These are phyloP conservation scores for Cynodonichthys magdalenae DNA, from an alignment of 2,797 vertebrate species.

Conservation along the genomic window DNA sequence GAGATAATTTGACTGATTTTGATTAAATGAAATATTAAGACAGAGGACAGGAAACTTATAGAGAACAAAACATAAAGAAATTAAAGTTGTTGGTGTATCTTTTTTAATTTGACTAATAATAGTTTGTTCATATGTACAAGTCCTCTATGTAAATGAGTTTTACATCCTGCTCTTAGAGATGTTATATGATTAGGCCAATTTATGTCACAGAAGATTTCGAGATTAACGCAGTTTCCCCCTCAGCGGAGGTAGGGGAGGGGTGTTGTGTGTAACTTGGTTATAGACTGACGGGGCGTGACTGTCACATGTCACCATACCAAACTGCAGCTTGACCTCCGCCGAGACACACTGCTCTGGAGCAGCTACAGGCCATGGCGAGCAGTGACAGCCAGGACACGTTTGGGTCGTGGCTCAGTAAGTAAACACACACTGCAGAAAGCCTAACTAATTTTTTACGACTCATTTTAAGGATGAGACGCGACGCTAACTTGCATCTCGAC, in stretches of 20 bases:
- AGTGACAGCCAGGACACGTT: constrained; percentile 52
- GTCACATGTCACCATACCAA: constrained; percentile 69
- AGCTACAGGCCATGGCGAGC: constrained; percentile 67
- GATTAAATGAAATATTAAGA: too few species aligned
- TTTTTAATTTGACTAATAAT: too few species aligned
- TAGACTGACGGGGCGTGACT: constrained; percentile 47
- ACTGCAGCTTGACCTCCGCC: constrained; percentile 29
- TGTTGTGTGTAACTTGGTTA: not conserved
- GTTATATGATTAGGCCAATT: too few species aligned
- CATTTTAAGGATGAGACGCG: not conserved
- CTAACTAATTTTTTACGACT: not conserved
- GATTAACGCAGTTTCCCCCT: too few species aligned
- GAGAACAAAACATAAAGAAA: too few species aligned
- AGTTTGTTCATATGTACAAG: too few species aligned
- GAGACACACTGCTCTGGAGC: not conserved
- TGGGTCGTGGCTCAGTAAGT: constrained; percentile 78
- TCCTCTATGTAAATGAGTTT: too few species aligned
- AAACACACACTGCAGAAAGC: not conserved
- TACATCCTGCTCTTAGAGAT: too few species aligned
- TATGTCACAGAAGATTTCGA: too few species aligned
- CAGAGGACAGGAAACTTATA: too few species aligned
- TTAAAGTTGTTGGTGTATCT: too few species aligned
- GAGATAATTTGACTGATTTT: too few species aligned
- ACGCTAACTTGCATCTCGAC: not conserved
- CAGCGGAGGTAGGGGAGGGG: not conserved